Conservation (phyloP, 2,797 vertebrate genomes). For the Pangasius larnaudii region DNA sequence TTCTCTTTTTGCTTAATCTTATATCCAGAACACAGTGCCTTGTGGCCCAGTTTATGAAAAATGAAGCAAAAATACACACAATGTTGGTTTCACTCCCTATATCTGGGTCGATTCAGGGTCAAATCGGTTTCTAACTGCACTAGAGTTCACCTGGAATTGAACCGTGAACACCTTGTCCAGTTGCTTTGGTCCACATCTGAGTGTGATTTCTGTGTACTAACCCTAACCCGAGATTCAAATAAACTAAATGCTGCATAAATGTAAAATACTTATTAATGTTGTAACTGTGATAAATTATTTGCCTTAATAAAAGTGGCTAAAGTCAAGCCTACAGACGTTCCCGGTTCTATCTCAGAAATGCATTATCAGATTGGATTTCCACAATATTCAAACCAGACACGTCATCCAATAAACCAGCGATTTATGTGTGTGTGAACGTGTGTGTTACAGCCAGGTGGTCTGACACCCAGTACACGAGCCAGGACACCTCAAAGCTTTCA, state of each 20-base stretch:
- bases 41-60: background rate
- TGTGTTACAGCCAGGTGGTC: background rate
- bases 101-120: background rate
- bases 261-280: background rate
- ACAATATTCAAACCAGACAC: background rate
- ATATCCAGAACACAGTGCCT: background rate
- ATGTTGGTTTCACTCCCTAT: background rate
- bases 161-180: background rate
- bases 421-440: background rate
- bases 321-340: background rate
- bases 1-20: background rate
- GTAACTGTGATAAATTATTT: background rate
- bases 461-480: background rate
- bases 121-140: background rate
- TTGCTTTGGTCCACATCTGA: background rate
- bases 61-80: background rate
- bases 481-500: constrained; percentile 17
- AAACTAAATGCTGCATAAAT: background rate
- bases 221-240: background rate
- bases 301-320: background rate
- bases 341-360: background rate
- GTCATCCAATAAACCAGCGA: background rate
- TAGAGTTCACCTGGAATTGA: background rate
- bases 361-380: background rate
- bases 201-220: background rate